Evolutionary conservation across 1,140 invertebrate species (phyloP).

Genomic region (Orchestia grillus): DNA sequence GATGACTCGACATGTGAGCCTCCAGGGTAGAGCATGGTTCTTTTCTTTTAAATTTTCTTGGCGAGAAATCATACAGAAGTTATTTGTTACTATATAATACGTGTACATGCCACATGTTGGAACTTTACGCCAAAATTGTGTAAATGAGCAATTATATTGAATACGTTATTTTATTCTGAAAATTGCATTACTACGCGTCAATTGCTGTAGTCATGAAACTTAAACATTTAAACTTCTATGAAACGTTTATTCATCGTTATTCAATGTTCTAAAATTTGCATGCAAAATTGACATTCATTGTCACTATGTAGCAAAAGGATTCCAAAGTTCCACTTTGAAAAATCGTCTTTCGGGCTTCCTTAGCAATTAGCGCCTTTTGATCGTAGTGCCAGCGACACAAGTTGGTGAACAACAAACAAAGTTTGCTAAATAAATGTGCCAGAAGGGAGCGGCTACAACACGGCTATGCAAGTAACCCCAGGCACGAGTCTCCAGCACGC

Average conservation of each 20-base stretch:
- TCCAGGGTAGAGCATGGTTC: too few species aligned
- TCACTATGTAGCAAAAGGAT: background rate
- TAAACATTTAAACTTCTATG: background rate
- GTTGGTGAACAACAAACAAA: conserved; percentile 8
- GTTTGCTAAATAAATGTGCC: background rate
- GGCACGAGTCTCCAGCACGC: background rate
- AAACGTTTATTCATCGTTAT: too few species aligned
- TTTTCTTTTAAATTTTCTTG: too few species aligned
- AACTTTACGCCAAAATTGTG: background rate
- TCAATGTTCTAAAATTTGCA: background rate
- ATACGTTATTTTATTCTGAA: background rate
- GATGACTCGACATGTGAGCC: too few species aligned
- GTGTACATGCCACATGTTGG: background rate
- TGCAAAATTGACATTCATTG: background rate
- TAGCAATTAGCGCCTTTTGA: background rate
- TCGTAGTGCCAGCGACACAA: background rate
- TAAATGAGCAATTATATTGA: background rate
- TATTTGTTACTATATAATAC: background rate
- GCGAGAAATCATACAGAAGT: too few species aligned
- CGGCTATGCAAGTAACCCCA: background rate
- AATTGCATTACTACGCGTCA: background rate
- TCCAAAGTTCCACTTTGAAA: background rate
- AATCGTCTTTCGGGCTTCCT: background rate
- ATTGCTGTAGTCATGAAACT: background rate
- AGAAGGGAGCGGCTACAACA: background rate